These are phyloP conservation scores for Eupsittula cactorum DNA, from an alignment of 2,113 vertebrate genomes.

Conservation along the genomic window DNA sequence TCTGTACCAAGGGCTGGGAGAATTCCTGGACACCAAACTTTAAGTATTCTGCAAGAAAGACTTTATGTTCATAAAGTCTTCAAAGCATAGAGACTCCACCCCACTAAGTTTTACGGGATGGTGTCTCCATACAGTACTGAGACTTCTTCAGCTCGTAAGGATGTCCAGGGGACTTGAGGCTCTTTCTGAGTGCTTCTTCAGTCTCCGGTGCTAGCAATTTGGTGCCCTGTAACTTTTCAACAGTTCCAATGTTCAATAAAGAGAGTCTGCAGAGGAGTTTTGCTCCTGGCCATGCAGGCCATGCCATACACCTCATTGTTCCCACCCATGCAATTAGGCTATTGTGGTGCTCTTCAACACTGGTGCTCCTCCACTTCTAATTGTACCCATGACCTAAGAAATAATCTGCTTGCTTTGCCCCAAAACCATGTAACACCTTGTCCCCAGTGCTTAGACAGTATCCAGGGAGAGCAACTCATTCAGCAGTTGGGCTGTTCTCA, in stretches of 20 bases:
- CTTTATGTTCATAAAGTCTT: neutral
- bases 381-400: neutral
- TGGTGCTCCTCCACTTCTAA: neutral
- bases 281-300: neutral
- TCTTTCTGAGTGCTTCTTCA: neutral
- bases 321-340: neutral
- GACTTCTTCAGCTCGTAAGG: neutral
- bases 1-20: neutral
- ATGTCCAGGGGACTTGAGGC: neutral
- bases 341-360: neutral
- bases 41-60: neutral
- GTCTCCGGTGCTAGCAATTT: neutral
- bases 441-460: no score
- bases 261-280: neutral
- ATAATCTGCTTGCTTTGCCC: no score
- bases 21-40: neutral
- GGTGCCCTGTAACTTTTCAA: neutral
- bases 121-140: neutral
- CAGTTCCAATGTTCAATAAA: neutral
- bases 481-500: no score
- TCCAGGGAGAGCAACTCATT: no score
- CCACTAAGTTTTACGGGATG: neutral
- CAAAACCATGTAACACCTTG: no score
- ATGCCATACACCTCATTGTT: neutral
- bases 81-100: neutral